Conservation (phyloP, 1,140 invertebrate genomes). For the Dendrolimus kikuchii region DNA sequence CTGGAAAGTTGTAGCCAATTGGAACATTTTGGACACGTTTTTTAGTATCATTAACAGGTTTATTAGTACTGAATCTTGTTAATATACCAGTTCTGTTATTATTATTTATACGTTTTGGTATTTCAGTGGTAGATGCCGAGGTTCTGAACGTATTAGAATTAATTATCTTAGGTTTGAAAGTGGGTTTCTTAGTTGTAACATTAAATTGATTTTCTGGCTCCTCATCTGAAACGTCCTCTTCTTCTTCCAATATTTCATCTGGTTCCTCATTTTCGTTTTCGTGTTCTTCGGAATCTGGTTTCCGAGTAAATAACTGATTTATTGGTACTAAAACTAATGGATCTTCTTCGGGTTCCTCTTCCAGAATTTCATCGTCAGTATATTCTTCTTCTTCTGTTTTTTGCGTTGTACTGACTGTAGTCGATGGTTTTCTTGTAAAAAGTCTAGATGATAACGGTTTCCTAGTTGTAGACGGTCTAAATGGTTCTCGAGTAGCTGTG, state of each 20-base stretch:
- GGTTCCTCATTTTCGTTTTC: conserved; percentile 42
- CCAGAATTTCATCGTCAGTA: conserved; percentile 65
- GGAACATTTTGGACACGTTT: conserved; percentile 64
- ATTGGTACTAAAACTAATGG: conserved; percentile 64
- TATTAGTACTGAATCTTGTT: conserved; percentile 44
- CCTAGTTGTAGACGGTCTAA: conserved; percentile 37
- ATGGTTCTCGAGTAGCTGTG: conserved; percentile 42
- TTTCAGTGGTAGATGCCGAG: conserved; percentile 49
- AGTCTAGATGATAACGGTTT: conserved; percentile 49
- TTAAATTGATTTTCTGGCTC: conserved; percentile 27
- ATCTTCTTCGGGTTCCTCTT: conserved; percentile 66
- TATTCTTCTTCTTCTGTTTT: conserved; percentile 61
- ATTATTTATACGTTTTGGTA: conserved; percentile 31
- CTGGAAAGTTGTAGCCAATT: conserved; percentile 39
- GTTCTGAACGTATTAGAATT: conserved; percentile 63
- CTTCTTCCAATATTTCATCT: conserved; percentile 25
- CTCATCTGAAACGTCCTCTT: conserved; percentile 41
- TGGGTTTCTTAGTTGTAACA: conserved; percentile 38
- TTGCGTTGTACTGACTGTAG: conserved; percentile 46
- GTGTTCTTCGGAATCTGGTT: conserved; percentile 43
- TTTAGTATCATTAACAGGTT: conserved; percentile 41
- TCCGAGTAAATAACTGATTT: conserved; percentile 57
- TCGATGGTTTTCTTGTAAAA: conserved; percentile 54
- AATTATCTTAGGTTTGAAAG: conserved; percentile 47
- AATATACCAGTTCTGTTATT: conserved; percentile 46